A percentile compares a stretch with the other conserved stretches of the same genome.
Evolutionary conservation across 2,113 vertebrate species (phyloP).

Genomic region (Melozone crissalis): DNA sequence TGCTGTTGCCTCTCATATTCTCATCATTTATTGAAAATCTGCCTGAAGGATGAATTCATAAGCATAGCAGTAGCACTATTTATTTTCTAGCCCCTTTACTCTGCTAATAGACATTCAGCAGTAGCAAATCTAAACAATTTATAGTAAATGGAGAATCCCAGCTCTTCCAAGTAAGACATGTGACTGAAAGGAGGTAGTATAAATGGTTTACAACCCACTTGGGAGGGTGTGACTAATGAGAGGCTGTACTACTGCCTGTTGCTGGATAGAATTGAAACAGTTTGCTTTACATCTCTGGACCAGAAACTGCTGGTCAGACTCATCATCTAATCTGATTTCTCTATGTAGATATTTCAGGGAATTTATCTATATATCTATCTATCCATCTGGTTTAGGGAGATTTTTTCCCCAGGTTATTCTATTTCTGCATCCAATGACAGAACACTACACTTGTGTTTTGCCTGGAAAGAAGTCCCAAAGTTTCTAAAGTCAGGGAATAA

Average conservation of each 20-base stretch:
- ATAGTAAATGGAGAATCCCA: neutral
- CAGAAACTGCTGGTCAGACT: neutral
- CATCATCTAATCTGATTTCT: neutral
- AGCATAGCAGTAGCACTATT: neutral
- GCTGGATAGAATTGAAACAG: neutral
- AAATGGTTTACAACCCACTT: neutral
- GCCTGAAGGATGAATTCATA: slow-evolving; percentile 15
- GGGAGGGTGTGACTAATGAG: neutral
- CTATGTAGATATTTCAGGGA: neutral
- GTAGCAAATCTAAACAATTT: neutral
- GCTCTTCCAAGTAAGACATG: neutral
- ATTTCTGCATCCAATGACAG: neutral
- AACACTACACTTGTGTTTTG: neutral
- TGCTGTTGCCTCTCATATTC: neutral
- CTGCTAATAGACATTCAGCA: neutral
- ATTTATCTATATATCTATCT: neutral
- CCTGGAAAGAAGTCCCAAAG: neutral
- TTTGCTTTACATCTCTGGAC: neutral
- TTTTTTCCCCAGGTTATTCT: neutral
- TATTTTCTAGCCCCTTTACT: neutral
- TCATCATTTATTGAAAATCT: slow-evolving; percentile 42
- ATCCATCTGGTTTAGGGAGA: neutral
- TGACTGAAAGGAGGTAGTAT: neutral
- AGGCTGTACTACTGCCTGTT: neutral
- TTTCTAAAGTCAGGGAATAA: neutral